A percentile compares a stretch with the other conserved stretches of the same genome.
Conservation (phyloP, 2,797 vertebrate species). For the Podarcis lilfordi region DNA sequence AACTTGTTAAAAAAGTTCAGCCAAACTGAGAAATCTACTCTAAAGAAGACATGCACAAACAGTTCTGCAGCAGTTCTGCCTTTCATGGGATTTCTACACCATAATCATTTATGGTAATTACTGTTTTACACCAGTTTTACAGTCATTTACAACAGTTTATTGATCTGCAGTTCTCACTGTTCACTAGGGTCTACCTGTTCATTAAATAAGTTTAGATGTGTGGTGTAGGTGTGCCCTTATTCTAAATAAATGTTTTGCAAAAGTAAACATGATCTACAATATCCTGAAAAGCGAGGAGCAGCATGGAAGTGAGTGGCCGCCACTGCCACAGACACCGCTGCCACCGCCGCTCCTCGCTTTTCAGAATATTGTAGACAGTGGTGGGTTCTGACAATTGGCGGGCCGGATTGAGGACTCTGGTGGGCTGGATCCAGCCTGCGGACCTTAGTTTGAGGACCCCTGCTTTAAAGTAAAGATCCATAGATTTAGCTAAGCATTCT, state of each 20-base stretch:
- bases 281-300: too few relatives aligned
- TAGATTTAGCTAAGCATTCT: too few relatives aligned
- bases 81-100: neutral
- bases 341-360: constrained; percentile 79
- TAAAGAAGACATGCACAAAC: neutral
- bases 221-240: neutral
- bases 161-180: neutral
- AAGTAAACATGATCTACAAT: neutral
- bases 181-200: neutral
- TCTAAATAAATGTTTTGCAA: neutral
- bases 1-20: neutral
- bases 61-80: neutral
- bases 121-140: neutral
- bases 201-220: too few relatives aligned
- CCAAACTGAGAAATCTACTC: neutral
- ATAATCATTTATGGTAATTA: too few relatives aligned
- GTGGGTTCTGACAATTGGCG: too few relatives aligned
- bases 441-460: too few relatives aligned
- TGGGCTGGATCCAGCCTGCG: neutral
- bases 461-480: neutral
- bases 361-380: constrained; percentile 86
- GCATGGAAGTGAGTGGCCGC: too few relatives aligned
- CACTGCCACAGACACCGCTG: neutral
- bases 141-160: too few relatives aligned
- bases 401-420: neutral